phyloP scores from a whole-genome alignment of 2,797 vertebrate species.

The Salarias fasciatus region DNA sequence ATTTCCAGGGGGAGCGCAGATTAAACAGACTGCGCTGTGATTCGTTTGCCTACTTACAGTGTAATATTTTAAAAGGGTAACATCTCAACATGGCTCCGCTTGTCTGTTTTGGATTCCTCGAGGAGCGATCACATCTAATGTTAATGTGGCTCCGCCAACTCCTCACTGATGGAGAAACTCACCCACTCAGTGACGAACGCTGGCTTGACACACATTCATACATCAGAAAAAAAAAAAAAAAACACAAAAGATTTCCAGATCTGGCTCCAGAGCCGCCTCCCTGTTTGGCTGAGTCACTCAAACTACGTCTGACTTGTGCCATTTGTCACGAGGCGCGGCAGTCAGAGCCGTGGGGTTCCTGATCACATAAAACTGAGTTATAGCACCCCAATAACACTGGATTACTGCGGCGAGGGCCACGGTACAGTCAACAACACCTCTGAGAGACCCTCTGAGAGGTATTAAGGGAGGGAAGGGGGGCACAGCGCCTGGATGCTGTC shows the following conservation, averaged over 20 bases:
- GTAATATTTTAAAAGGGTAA: conserved; percentile 45
- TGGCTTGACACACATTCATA: conserved; percentile 51
- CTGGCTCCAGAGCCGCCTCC: conserved; percentile 44
- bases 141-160: conserved; percentile 47
- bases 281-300: conserved; percentile 53
- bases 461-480: conserved; percentile 22
- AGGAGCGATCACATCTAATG: conserved; percentile 58
- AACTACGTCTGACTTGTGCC: conserved; percentile 47
- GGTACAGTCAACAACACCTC: conserved; percentile 52
- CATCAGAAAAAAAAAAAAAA: conserved; percentile 39
- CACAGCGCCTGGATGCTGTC: conserved; percentile 33
- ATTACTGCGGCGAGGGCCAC: conserved; percentile 58
- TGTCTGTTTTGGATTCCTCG: conserved; percentile 62
- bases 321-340: conserved; percentile 63
- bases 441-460: conserved; percentile 38
- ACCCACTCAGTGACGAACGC: conserved; percentile 39
- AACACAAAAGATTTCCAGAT: conserved; percentile 46
- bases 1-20: conserved; percentile 43
- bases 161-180: conserved; percentile 44
- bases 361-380: conserved; percentile 75
- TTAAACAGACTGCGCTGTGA: conserved; percentile 53
- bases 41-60: conserved; percentile 36
- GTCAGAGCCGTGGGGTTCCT: conserved; percentile 41
- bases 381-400: conserved; percentile 50
- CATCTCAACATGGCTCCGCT: conserved; percentile 48